phyloP scores from a whole-genome alignment of 1,140 invertebrate species.

The Adelges cooleyi region DNA sequence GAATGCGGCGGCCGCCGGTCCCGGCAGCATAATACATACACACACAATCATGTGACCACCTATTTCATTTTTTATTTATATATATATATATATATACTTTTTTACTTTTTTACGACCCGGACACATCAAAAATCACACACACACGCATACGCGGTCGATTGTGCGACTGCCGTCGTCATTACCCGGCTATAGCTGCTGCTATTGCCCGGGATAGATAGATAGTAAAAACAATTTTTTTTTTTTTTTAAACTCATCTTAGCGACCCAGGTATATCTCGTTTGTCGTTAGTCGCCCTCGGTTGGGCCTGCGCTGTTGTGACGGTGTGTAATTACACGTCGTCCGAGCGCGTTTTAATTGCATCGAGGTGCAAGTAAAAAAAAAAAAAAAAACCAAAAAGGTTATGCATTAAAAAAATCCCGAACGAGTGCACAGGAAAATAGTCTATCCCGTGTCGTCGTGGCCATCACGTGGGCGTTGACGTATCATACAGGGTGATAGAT shows the following conservation, averaged over 20 bases:
- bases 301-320: background rate
- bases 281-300: background rate
- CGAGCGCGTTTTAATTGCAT: conserved; percentile 12
- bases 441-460: background rate
- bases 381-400: no score
- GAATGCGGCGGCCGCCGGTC: conserved; percentile 23
- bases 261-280: no score
- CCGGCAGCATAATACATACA: conserved; percentile 1
- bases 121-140: conserved; percentile 27
- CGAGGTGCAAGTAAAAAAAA: background rate
- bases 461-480: background rate
- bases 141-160: background rate
- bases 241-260: no score
- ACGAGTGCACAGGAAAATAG: background rate
- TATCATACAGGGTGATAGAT: no score
- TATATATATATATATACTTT: no score
- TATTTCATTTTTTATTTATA: background rate
- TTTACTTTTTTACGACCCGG: conserved; percentile 25
- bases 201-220: background rate
- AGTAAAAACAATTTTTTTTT: no score
- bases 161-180: conserved; percentile 9
- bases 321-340: background rate
- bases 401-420: no score
- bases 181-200: background rate
- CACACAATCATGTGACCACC: background rate